phyloP scores from a whole-genome alignment of 2,797 vertebrate genomes.

The Cygnus olor region DNA sequence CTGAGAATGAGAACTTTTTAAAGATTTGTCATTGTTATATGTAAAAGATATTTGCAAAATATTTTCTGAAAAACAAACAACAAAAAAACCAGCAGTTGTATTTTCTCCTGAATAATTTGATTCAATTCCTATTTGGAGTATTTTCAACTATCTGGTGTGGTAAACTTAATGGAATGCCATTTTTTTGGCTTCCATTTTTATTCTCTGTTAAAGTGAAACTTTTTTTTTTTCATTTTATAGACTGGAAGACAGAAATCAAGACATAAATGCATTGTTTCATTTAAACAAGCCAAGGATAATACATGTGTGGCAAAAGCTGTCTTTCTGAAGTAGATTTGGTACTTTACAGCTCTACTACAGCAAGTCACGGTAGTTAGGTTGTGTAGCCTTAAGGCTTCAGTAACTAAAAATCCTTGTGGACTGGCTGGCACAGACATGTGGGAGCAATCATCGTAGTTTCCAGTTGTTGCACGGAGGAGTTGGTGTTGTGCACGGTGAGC shows the following conservation, averaged over 20 bases:
- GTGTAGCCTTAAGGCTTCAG: conserved; percentile 41
- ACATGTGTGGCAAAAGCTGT: not conserved
- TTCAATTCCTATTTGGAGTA: not conserved
- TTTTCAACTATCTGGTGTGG: not conserved
- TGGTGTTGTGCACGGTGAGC: conserved; percentile 26
- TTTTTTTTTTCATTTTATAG: not conserved
- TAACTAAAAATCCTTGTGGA: conserved; percentile 35
- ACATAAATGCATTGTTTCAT: not conserved
- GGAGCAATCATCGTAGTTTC: conserved; percentile 69
- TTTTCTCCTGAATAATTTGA: not conserved
- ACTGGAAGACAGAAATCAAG: not conserved
- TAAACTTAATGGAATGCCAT: not conserved
- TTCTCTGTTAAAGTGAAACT: not conserved
- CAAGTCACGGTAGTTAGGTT: not conserved
- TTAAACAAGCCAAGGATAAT: not conserved
- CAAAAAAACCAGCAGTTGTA: not conserved
- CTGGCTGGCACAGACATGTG: conserved; percentile 64
- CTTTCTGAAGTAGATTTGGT: conserved; percentile 7
- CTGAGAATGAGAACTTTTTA: not conserved
- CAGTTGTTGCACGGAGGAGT: conserved; percentile 49
- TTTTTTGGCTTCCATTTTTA: not conserved
- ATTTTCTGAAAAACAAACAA: not conserved
- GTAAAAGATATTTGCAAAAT: not conserved
- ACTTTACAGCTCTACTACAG: not conserved
- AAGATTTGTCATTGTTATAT: not conserved